Conservation (phyloP, 2,888 invertebrate genomes). For the Melanchra persicariae region DNA sequence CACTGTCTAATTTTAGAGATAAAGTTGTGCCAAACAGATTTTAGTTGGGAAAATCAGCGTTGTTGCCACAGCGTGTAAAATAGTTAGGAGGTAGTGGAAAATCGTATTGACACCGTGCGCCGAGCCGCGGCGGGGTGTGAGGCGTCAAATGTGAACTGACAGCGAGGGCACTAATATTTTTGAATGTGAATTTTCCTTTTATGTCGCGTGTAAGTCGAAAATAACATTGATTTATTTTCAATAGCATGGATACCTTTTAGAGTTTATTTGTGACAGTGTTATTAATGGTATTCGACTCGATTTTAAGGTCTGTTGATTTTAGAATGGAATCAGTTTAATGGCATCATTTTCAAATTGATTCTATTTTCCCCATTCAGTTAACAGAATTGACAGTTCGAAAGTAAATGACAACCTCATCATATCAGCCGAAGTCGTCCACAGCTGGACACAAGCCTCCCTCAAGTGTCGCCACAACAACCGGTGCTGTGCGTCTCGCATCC, state of each 20-base stretch:
- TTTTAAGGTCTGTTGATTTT: background rate
- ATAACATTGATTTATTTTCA: slow-evolving; percentile 9
- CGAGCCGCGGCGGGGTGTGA: slow-evolving; percentile 55
- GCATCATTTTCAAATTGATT: background rate
- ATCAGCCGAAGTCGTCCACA: no score
- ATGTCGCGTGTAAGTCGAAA: slow-evolving; percentile 15
- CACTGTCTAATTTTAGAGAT: slow-evolving; percentile 47
- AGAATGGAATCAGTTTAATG: no score
- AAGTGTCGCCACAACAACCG: no score
- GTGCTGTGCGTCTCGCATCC: no score
- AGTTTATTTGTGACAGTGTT: background rate
- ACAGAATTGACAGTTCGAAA: no score
- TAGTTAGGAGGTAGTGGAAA: slow-evolving; percentile 71
- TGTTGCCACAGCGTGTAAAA: slow-evolving; percentile 70
- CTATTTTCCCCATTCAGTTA: background rate
- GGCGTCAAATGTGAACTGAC: slow-evolving; percentile 61
- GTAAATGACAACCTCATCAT: no score
- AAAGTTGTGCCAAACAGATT: slow-evolving; percentile 51
- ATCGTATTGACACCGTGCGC: slow-evolving; percentile 75
- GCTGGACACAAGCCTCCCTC: no score
- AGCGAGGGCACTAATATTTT: slow-evolving; percentile 45
- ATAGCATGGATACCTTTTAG: slow-evolving; percentile 6
- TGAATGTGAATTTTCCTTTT: slow-evolving; percentile 14
- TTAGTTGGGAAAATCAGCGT: slow-evolving; percentile 42
- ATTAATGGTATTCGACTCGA: background rate